Evolutionary conservation across 2,113 vertebrate genomes (phyloP).

Genomic region (Xyliphius kryptos): DNA sequence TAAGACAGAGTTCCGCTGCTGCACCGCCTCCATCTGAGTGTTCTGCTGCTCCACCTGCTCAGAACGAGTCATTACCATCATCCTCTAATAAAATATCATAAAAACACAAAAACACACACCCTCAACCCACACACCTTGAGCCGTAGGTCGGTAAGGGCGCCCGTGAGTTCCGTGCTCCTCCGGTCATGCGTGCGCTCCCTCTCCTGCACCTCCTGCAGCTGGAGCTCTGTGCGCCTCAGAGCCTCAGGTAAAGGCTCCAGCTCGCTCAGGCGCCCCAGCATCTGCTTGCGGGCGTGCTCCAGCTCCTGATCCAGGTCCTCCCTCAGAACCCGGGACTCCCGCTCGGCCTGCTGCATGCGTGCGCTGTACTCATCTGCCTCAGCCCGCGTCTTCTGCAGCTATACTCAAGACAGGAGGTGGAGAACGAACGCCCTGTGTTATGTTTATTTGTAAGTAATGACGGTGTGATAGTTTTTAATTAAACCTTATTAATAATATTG

Average conservation of each 20-base stretch:
- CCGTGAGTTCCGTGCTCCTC: slow-evolving; percentile 71
- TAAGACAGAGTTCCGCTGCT: slow-evolving; percentile 76
- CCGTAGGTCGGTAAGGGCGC: slow-evolving; percentile 72
- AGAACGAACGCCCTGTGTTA: too few relatives aligned
- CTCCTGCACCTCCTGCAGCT: slow-evolving; percentile 76
- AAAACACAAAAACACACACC: background rate
- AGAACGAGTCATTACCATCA: background rate
- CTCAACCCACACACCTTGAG: slow-evolving; percentile 76
- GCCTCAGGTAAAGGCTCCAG: slow-evolving; percentile 81
- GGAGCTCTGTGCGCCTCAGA: slow-evolving; percentile 67
- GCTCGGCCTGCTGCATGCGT: slow-evolving; percentile 70
- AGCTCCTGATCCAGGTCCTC: slow-evolving; percentile 72
- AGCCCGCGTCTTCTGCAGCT: slow-evolving; percentile 73
- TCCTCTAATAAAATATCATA: background rate
- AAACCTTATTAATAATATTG: too few relatives aligned
- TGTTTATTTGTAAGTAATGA: too few relatives aligned
- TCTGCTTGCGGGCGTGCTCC: slow-evolving; percentile 68
- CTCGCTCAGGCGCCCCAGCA: slow-evolving; percentile 70
- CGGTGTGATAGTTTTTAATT: too few relatives aligned
- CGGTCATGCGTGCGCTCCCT: slow-evolving; percentile 72
- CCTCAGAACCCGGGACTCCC: slow-evolving; percentile 64
- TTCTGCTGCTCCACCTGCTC: slow-evolving; percentile 82
- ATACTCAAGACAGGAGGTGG: background rate
- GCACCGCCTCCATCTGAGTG: slow-evolving; percentile 76
- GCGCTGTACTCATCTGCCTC: slow-evolving; percentile 74